phyloP scores from a whole-genome alignment of 2,797 vertebrate genomes.

The Adelosebastes latens region DNA sequence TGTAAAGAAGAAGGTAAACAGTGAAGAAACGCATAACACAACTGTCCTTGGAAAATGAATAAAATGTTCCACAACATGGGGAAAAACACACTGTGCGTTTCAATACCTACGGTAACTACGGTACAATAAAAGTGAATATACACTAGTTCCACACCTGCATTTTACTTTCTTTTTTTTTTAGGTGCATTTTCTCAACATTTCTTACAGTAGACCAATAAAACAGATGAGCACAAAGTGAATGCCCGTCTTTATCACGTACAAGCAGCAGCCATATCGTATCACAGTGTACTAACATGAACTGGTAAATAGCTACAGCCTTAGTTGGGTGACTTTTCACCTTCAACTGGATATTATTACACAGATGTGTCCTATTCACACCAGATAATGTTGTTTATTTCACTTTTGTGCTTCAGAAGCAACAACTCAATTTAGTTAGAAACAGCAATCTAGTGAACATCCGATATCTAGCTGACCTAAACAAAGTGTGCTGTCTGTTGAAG shows the following conservation, averaged over 20 bases:
- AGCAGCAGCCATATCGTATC: too few relatives aligned
- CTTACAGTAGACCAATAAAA: neutral
- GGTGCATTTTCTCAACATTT: neutral
- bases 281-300: neutral
- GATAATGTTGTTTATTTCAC: neutral
- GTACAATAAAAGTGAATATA: neutral
- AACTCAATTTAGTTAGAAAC: neutral
- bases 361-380: neutral
- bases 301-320: neutral
- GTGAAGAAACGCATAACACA: neutral
- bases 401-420: neutral
- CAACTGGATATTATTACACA: neutral
- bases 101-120: accelerated
- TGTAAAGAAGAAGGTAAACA: neutral
- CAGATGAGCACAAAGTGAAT: neutral
- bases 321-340: neutral
- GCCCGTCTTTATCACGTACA: neutral
- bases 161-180: neutral
- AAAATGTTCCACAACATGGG: neutral
- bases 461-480: neutral
- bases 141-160: too few relatives aligned
- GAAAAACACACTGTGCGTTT: neutral
- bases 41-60: neutral
- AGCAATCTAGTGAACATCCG: neutral
- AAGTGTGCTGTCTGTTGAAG: neutral